phyloP scores from a whole-genome alignment of 2,888 invertebrate species.

The Eudasyphora cyanicolor region DNA sequence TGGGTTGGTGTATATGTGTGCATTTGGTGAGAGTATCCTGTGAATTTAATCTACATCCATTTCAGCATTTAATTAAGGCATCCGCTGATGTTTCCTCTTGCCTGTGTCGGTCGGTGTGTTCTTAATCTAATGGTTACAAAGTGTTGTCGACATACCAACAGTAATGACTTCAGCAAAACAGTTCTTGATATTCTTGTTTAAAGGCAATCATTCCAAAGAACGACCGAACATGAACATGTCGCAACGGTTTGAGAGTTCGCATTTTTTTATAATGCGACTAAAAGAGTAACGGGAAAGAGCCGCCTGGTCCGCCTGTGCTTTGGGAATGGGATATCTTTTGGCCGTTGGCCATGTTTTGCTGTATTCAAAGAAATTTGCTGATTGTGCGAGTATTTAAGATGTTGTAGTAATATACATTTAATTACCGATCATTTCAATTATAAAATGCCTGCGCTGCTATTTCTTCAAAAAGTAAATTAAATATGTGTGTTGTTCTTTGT shows the following conservation, averaged over 20 bases:
- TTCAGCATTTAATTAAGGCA: background rate
- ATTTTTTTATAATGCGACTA: background rate
- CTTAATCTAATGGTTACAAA: slow-evolving; percentile 7
- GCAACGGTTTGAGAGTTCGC: background rate
- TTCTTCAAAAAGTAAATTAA: no score
- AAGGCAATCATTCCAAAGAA: background rate
- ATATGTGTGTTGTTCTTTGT: no score
- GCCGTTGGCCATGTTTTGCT: background rate
- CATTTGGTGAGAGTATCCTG: slow-evolving; percentile 23
- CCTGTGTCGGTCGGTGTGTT: background rate
- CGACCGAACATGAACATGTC: background rate
- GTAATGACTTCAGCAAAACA: background rate
- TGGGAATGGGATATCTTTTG: background rate
- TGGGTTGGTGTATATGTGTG: slow-evolving; percentile 6
- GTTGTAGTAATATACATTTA: no score
- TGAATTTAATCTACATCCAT: slow-evolving; percentile 38
- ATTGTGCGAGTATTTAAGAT: no score
- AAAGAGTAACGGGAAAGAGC: background rate
- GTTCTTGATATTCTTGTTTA: background rate
- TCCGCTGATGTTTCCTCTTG: background rate
- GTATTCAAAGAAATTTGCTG: no score
- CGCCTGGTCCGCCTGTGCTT: no score
- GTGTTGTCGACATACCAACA: background rate
- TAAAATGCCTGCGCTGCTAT: no score
- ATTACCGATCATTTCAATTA: no score